phyloP scores from a whole-genome alignment of 2,888 invertebrate genomes.

The Philopedon plagiatum region DNA sequence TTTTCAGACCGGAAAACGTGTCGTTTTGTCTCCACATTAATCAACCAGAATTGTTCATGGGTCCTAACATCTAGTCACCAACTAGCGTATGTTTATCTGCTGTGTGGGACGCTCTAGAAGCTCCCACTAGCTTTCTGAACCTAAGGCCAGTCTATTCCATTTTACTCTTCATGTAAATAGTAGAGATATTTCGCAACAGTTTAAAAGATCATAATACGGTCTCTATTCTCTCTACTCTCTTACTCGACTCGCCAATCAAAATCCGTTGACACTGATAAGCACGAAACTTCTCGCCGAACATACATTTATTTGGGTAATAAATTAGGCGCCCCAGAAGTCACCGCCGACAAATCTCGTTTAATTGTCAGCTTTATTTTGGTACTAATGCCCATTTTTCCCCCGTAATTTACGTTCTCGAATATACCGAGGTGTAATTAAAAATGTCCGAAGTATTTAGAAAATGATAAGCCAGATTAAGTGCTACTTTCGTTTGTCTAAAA shows the following conservation, averaged over 20 bases:
- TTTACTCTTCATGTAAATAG: too few species aligned
- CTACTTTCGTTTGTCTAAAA: not conserved
- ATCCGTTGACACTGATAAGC: not conserved
- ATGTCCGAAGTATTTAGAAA: not conserved
- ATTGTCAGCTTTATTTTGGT: slow-evolving; percentile 27
- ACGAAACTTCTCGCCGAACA: slow-evolving; percentile 6
- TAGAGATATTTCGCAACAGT: too few species aligned
- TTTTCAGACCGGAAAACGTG: too few species aligned
- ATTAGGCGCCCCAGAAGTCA: slow-evolving; percentile 25
- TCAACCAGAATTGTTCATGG: too few species aligned
- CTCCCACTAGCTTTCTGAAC: too few species aligned
- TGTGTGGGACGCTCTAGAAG: too few species aligned
- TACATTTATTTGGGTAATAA: slow-evolving; percentile 27
- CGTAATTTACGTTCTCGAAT: slow-evolving; percentile 10
- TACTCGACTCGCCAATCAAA: not conserved
- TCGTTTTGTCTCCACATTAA: too few species aligned
- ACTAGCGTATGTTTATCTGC: too few species aligned
- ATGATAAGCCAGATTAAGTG: not conserved
- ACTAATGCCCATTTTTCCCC: slow-evolving; percentile 1
- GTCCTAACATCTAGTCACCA: too few species aligned
- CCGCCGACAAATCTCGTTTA: slow-evolving; percentile 24
- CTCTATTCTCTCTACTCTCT: not conserved
- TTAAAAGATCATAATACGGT: not conserved
- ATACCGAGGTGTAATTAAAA: slow-evolving; percentile 1
- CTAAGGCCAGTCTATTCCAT: too few species aligned